Evolutionary conservation across 2,888 invertebrate species (phyloP).

Genomic region (Liposcelis brunnea): DNA sequence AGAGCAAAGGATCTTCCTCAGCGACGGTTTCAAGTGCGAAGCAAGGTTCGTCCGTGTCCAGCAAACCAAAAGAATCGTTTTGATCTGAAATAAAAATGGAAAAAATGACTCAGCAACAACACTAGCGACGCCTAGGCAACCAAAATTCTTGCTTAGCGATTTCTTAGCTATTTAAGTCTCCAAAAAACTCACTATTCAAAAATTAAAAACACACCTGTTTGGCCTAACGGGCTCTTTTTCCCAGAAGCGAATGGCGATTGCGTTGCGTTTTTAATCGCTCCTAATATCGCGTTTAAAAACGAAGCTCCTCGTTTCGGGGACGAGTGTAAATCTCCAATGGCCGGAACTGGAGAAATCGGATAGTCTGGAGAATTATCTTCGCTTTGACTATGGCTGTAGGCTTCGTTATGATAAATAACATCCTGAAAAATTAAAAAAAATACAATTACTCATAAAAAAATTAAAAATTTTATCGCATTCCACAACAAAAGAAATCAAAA

Average conservation of each 20-base stretch:
- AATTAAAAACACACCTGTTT: slow-evolving; percentile 3
- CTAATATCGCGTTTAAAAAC: slow-evolving; percentile 54
- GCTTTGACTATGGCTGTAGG: slow-evolving; percentile 50
- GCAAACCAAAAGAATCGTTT: slow-evolving; percentile 51
- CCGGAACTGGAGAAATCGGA: background rate
- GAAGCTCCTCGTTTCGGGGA: slow-evolving; percentile 46
- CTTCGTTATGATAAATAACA: slow-evolving; percentile 62
- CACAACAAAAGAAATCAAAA: background rate
- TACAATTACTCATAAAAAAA: background rate
- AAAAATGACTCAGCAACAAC: too few relatives aligned
- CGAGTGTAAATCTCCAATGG: slow-evolving; percentile 20
- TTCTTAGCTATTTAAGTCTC: slow-evolving; percentile 3
- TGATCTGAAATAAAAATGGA: slow-evolving; percentile 32
- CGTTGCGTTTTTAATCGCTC: slow-evolving; percentile 44
- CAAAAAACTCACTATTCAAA: too few relatives aligned
- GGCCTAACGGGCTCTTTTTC: slow-evolving; percentile 12
- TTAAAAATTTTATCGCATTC: background rate
- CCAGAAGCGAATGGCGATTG: slow-evolving; percentile 19
- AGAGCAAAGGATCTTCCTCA: too few relatives aligned
- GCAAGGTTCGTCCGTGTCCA: slow-evolving; percentile 69
- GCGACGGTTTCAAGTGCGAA: slow-evolving; percentile 22
- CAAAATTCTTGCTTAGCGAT: too few relatives aligned
- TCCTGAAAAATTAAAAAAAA: slow-evolving; percentile 30
- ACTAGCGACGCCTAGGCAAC: too few relatives aligned
- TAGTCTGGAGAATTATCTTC: slow-evolving; percentile 32